Evolutionary conservation across 2,888 invertebrate species (phyloP).

Genomic region (Ormia ochracea): DNA sequence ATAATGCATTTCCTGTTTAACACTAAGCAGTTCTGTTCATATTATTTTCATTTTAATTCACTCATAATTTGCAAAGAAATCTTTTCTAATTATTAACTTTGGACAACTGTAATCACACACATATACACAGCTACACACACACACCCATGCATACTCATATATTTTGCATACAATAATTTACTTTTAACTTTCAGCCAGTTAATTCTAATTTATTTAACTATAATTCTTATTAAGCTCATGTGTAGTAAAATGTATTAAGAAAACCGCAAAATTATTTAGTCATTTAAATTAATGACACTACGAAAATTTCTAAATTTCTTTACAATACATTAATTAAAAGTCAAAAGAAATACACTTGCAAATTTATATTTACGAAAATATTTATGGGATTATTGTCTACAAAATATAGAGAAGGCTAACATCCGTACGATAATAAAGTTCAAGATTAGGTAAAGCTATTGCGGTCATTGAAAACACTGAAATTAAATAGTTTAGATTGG

Average conservation of each 20-base stretch:
- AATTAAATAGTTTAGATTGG: neutral
- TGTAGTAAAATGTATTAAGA: neutral
- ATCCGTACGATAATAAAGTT: constrained; percentile 3
- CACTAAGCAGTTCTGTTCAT: neutral
- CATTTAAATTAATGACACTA: constrained; percentile 33
- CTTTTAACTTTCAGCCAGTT: neutral
- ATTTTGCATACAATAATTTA: too few relatives aligned
- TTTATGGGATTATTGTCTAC: too few relatives aligned
- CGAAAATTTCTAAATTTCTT: constrained; percentile 11
- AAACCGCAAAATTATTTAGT: constrained; percentile 36
- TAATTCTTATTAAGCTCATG: neutral
- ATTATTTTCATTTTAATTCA: constrained; percentile 44
- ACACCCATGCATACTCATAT: neutral
- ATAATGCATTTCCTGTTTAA: neutral
- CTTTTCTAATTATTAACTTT: constrained; percentile 20
- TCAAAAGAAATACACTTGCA: neutral
- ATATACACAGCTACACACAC: neutral
- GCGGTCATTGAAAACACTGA: constrained; percentile 1
- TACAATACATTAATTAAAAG: neutral
- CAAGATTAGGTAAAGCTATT: neutral
- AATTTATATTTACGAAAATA: neutral
- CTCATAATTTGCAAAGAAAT: constrained; percentile 32
- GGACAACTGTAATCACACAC: neutral
- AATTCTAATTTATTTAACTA: neutral
- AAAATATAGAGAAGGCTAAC: neutral